Evolutionary conservation across 2,888 invertebrate species (phyloP).

Genomic region (Barypeithes pellucidus): DNA sequence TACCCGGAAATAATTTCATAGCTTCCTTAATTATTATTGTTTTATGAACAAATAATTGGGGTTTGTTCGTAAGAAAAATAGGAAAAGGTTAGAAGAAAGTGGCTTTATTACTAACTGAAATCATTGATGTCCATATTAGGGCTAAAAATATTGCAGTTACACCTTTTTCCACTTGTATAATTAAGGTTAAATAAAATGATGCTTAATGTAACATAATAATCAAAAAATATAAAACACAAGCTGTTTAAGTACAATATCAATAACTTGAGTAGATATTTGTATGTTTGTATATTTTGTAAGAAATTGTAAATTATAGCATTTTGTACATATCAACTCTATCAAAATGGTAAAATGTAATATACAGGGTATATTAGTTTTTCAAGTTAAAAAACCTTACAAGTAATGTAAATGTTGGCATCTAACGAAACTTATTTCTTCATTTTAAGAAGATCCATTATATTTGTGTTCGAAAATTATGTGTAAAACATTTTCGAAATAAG

Average conservation of each 20-base stretch:
- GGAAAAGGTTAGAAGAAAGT: too few relatives aligned
- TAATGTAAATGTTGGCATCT: constrained; percentile 24
- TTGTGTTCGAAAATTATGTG: neutral
- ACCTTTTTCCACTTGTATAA: neutral
- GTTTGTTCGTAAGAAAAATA: too few relatives aligned
- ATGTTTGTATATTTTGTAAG: constrained; percentile 34
- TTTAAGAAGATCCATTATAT: constrained; percentile 11
- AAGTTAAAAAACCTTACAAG: neutral
- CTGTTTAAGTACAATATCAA: constrained; percentile 59
- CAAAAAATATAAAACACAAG: constrained; percentile 47
- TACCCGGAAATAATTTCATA: too few relatives aligned
- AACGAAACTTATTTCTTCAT: constrained; percentile 21
- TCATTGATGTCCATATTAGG: too few relatives aligned
- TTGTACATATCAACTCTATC: constrained; percentile 50
- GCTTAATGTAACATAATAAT: constrained; percentile 23
- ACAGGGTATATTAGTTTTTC: constrained; percentile 50
- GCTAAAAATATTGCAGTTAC: neutral
- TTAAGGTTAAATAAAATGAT: neutral
- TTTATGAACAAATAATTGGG: too few relatives aligned
- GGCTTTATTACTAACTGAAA: too few relatives aligned
- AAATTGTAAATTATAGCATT: constrained; percentile 19
- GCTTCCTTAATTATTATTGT: too few relatives aligned
- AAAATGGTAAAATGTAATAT: constrained; percentile 41
- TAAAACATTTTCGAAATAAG: neutral
- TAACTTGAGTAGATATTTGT: constrained; percentile 23